phyloP scores from a whole-genome alignment of 2,888 invertebrate genomes.

The Trichopria drosophilae region DNA sequence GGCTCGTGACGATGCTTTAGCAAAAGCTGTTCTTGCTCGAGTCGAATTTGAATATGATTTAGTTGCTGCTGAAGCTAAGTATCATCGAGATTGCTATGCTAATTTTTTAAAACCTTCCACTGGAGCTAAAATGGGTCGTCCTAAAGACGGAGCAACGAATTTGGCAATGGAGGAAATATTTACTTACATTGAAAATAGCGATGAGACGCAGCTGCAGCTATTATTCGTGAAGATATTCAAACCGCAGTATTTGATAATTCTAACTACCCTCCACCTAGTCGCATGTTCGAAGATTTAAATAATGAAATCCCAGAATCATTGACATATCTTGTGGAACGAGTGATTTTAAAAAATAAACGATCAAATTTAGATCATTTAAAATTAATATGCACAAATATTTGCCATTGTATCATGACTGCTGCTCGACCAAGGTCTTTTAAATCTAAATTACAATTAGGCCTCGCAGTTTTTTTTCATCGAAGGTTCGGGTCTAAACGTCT shows the following conservation, averaged over 20 bases:
- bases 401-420: slow-evolving; percentile 35
- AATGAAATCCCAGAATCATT: slow-evolving; percentile 36
- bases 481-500: slow-evolving; percentile 35
- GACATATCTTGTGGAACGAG: slow-evolving; percentile 33
- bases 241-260: slow-evolving; percentile 18
- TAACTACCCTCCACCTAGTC: slow-evolving; percentile 32
- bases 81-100: slow-evolving; percentile 45
- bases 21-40: slow-evolving; percentile 45
- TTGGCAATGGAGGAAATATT: slow-evolving; percentile 50
- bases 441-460: slow-evolving; percentile 37
- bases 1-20: slow-evolving; percentile 33
- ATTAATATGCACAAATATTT: no score
- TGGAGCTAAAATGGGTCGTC: slow-evolving; percentile 48
- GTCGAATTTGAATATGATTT: slow-evolving; percentile 41
- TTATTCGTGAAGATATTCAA: slow-evolving; percentile 32
- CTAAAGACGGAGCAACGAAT: slow-evolving; percentile 43
- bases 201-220: slow-evolving; percentile 25
- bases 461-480: no score
- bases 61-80: slow-evolving; percentile 47
- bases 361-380: no score
- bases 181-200: slow-evolving; percentile 32
- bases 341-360: slow-evolving; percentile 20
- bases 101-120: slow-evolving; percentile 44
- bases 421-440: slow-evolving; percentile 45
- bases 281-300: slow-evolving; percentile 10